phyloP scores from a whole-genome alignment of 2,113 vertebrate species.

The Desmodus rotundus region DNA sequence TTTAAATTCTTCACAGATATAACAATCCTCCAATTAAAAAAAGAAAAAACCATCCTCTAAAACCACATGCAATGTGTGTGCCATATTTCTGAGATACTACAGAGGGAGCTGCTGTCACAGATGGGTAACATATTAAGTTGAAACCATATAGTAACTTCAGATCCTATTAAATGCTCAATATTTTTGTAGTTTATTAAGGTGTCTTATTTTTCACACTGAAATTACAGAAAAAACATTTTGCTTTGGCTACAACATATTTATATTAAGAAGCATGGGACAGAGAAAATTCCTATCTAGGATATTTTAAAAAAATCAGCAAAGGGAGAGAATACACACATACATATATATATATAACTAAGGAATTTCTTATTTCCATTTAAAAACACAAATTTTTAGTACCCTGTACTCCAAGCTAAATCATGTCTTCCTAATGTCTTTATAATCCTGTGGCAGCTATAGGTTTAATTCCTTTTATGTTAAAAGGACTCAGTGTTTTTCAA shows the following conservation, averaged over 20 bases:
- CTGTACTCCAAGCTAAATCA: neutral
- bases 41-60: neutral
- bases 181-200: neutral
- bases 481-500: neutral
- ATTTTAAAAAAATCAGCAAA: neutral
- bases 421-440: slow-evolving; percentile 9
- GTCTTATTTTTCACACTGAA: neutral
- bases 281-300: neutral
- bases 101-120: neutral
- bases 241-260: neutral
- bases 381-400: neutral
- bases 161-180: neutral
- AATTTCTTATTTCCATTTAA: neutral
- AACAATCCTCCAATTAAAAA: neutral
- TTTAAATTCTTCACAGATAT: neutral
- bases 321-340: neutral
- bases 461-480: neutral
- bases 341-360: neutral
- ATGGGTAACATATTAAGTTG: neutral
- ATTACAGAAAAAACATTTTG: neutral
- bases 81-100: slow-evolving; percentile 10
- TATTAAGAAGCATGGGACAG: neutral
- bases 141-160: neutral
- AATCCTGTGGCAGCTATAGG: neutral
- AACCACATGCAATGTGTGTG: neutral